Percentiles rank a stretch among this genome's conserved stretches.
phyloP scores from a whole-genome alignment of 2,113 vertebrate species.

The Cynoglossus semilaevis region DNA sequence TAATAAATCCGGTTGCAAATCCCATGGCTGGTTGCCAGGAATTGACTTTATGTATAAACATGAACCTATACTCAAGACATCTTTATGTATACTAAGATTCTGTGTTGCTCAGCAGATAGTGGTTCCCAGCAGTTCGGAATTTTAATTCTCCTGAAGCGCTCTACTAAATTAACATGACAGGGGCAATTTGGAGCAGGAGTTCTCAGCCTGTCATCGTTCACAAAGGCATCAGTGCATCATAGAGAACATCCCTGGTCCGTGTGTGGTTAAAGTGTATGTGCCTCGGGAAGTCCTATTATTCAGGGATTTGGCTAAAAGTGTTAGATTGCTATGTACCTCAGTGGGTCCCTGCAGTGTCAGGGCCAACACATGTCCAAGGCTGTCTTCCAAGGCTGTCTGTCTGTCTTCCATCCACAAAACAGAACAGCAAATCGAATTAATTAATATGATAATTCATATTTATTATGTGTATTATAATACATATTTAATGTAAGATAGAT shows the following conservation, averaged over 20 bases:
- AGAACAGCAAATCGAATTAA: constrained; percentile 61
- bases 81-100: constrained; percentile 31
- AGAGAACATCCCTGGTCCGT: constrained; percentile 8
- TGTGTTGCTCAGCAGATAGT: constrained; percentile 48
- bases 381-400: constrained; percentile 58
- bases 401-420: constrained; percentile 48
- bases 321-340: constrained; percentile 44
- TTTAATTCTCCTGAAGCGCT: constrained; percentile 37
- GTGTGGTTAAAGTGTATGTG: constrained; percentile 16
- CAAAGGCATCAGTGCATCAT: constrained; percentile 53
- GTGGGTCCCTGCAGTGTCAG: constrained; percentile 46
- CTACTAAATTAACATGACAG: constrained; percentile 53
- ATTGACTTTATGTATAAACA: constrained; percentile 27
- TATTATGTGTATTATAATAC: no score
- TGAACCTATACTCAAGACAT: constrained; percentile 2
- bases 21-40: constrained; percentile 17
- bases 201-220: constrained; percentile 40
- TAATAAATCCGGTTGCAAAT: background rate
- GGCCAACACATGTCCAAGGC: constrained; percentile 37
- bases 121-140: constrained; percentile 24
- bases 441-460: constrained; percentile 75
- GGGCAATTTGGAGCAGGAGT: constrained; percentile 41
- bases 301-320: constrained; percentile 42
- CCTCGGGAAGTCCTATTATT: constrained; percentile 12
- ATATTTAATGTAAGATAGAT: no score